Percentiles rank a stretch among this genome's conserved stretches.
phyloP scores from a whole-genome alignment of 2,888 invertebrate genomes.

The Temnothorax unifasciatus region DNA sequence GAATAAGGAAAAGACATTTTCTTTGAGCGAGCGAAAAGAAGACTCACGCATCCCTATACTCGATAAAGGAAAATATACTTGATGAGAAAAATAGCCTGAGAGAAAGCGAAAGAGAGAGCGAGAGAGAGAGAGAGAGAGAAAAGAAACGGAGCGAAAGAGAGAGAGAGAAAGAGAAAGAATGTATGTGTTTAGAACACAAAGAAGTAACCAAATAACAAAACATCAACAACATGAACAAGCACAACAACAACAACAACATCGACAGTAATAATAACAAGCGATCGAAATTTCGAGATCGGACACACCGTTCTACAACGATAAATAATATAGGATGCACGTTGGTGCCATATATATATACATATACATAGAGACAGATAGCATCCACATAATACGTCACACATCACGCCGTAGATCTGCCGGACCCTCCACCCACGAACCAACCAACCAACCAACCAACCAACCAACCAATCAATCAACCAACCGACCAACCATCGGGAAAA shows the following conservation, averaged over 20 bases:
- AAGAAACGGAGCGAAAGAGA: conserved; percentile 41
- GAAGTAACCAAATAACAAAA: conserved; percentile 57
- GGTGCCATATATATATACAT: conserved; percentile 59
- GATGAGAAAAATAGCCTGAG: conserved; percentile 57
- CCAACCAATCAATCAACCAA: conserved; percentile 80
- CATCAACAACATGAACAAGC: conserved; percentile 66
- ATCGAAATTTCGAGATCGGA: conserved; percentile 53
- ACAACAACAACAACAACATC: conserved; percentile 69
- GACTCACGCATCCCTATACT: conserved; percentile 67
- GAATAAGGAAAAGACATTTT: conserved; percentile 43
- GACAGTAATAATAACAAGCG: conserved; percentile 54
- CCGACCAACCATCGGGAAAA: conserved; percentile 76
- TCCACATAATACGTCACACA: conserved; percentile 80
- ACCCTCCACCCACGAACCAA: conserved; percentile 79
- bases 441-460: conserved; percentile 78
- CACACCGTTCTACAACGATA: conserved; percentile 60
- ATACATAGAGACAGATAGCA: conserved; percentile 64
- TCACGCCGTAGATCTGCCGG: conserved; percentile 84
- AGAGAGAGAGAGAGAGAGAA: conserved; percentile 41
- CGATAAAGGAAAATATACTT: conserved; percentile 52
- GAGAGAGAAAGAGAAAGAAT: conserved; percentile 46
- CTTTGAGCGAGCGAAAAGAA: conserved; percentile 64
- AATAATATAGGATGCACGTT: conserved; percentile 47
- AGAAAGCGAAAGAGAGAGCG: conserved; percentile 40
- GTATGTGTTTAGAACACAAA: conserved; percentile 52